Conservation (phyloP, 2,113 vertebrate species). For the Otolemur garnettii region DNA sequence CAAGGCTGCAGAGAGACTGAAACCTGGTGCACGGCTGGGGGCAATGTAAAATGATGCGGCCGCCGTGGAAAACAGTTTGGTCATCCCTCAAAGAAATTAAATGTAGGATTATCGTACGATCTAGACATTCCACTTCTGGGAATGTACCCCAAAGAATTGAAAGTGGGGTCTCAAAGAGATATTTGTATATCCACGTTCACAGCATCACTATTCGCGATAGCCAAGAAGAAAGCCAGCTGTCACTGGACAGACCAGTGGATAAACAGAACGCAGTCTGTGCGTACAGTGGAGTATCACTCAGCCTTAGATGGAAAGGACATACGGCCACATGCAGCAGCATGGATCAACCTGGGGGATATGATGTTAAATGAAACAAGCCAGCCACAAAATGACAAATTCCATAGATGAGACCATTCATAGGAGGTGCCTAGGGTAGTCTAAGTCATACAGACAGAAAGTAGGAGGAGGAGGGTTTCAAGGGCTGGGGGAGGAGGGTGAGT, state of each 20-base stretch:
- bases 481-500: not conserved
- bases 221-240: not conserved
- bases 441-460: not conserved
- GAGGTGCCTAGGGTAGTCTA: not conserved
- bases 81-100: not conserved
- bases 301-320: not conserved
- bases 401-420: fast-evolving
- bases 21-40: too few relatives aligned
- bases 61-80: not conserved
- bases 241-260: not conserved
- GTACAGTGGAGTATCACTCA: not conserved
- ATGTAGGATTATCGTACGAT: not conserved
- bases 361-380: not conserved
- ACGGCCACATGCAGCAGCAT: not conserved
- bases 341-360: not conserved
- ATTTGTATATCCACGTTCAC: not conserved
- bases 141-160: not conserved
- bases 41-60: not conserved
- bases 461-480: fast-evolving
- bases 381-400: not conserved
- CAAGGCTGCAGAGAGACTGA: not conserved
- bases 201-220: not conserved
- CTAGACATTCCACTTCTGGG: not conserved
- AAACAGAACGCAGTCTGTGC: not conserved
- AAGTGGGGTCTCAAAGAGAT: not conserved